Percentiles rank a stretch among this genome's conserved stretches.
These are phyloP conservation scores for Magallana angulata DNA, from an alignment of 1,140 invertebrate genomes.

Conservation along the genomic window DNA sequence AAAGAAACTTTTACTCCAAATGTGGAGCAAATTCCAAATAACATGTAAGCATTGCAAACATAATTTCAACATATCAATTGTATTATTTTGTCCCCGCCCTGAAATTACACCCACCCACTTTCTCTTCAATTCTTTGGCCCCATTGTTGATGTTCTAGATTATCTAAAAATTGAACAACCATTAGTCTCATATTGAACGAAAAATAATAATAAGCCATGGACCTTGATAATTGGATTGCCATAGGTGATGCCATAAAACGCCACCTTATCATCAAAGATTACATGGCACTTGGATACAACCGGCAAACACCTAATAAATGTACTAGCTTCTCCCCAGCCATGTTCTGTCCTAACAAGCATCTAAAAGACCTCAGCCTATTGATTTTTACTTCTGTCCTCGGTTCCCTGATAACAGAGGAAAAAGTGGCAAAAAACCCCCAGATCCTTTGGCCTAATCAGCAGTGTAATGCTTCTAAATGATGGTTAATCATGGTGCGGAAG, in stretches of 20 bases:
- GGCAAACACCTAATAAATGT: not conserved
- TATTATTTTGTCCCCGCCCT: too few relatives aligned
- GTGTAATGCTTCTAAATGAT: constrained; percentile 18
- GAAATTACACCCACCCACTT: too few relatives aligned
- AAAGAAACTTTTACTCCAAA: too few relatives aligned
- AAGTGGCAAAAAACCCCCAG: not conserved
- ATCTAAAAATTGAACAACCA: too few relatives aligned
- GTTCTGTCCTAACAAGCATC: not conserved
- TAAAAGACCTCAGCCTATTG: not conserved
- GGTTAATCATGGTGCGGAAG: not conserved
- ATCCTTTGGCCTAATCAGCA: not conserved
- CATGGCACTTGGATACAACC: not conserved
- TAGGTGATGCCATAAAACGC: not conserved
- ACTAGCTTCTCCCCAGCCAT: not conserved
- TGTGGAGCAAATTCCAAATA: too few relatives aligned
- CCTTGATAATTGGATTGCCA: not conserved
- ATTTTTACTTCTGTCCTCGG: constrained; percentile 13
- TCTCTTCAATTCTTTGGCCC: too few relatives aligned
- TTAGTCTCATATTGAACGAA: too few relatives aligned
- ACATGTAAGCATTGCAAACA: too few relatives aligned
- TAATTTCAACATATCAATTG: too few relatives aligned
- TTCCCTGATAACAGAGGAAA: constrained; percentile 1
- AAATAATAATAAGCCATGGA: too few relatives aligned
- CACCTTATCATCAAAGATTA: not conserved
- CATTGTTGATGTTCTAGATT: too few relatives aligned